phyloP scores from a whole-genome alignment of 2,797 vertebrate species.

The Austrolebias charrua region DNA sequence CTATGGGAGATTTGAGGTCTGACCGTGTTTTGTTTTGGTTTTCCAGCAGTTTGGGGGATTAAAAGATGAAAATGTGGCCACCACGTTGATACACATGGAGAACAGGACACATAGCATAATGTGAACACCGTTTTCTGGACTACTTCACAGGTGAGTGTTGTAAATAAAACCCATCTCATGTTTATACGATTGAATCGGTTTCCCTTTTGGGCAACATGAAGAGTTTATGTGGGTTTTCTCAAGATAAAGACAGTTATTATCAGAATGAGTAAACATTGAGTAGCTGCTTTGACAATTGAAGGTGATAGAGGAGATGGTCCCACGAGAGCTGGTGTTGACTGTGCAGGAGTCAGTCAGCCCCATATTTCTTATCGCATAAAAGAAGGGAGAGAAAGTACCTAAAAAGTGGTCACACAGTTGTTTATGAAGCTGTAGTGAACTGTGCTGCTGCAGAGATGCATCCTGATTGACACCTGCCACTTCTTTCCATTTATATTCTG shows the following conservation, averaged over 20 bases:
- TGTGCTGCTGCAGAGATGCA: too few species aligned
- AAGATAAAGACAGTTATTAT: slow-evolving; percentile 18
- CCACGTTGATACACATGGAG: slow-evolving; percentile 71
- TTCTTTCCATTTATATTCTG: not conserved
- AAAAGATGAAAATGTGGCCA: slow-evolving; percentile 54
- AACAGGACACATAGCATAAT: slow-evolving; percentile 75
- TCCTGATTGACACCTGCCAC: slow-evolving; percentile 66
- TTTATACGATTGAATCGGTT: slow-evolving; percentile 29
- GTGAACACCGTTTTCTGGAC: slow-evolving; percentile 76
- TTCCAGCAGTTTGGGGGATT: slow-evolving; percentile 71
- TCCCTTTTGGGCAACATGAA: slow-evolving; percentile 6
- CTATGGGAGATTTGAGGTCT: slow-evolving; percentile 18
- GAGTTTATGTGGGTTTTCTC: slow-evolving; percentile 23
- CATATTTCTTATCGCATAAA: slow-evolving; percentile 26
- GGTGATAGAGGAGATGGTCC: slow-evolving; percentile 20
- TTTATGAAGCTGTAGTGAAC: not conserved
- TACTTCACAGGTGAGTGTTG: slow-evolving; percentile 72
- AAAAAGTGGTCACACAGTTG: not conserved
- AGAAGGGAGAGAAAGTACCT: not conserved
- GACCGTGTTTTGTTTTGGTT: slow-evolving; percentile 52
- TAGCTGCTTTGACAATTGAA: slow-evolving; percentile 13
- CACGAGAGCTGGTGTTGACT: slow-evolving; percentile 42
- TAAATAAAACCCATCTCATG: not conserved
- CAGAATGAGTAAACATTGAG: slow-evolving; percentile 27
- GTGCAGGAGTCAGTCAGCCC: slow-evolving; percentile 35